Conservation (phyloP, 2,797 vertebrate species). For the Danio albolineatus region DNA sequence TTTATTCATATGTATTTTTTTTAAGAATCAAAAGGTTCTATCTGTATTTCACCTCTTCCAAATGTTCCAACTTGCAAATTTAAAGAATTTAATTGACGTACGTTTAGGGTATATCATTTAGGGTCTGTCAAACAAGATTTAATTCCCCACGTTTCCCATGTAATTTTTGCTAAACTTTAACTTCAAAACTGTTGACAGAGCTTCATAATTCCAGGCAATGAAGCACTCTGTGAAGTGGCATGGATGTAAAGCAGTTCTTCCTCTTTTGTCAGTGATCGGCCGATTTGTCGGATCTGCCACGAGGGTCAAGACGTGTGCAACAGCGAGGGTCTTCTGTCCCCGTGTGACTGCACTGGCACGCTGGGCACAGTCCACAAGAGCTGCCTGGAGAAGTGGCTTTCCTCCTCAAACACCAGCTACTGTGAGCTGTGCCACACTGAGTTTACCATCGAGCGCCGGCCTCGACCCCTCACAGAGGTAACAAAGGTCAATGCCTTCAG, state of each 20-base stretch:
- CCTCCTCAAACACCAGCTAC: constrained; percentile 97
- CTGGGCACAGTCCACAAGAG: constrained; percentile 94
- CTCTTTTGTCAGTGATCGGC: constrained; percentile 83
- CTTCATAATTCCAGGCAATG: too few relatives aligned
- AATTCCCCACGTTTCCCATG: too few relatives aligned
- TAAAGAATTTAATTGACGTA: too few relatives aligned
- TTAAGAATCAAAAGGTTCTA: too few relatives aligned
- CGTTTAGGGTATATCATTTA: too few relatives aligned
- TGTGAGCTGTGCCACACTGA: constrained; percentile 97
- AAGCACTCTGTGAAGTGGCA: not conserved
- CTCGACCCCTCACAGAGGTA: constrained; percentile 93
- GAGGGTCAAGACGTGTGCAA: constrained; percentile 81
- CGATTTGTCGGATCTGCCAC: constrained; percentile 96
- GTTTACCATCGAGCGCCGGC: constrained; percentile 91
- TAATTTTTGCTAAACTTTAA: too few relatives aligned
- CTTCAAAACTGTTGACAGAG: too few relatives aligned
- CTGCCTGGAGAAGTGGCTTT: constrained; percentile 96
- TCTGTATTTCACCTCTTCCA: too few relatives aligned
- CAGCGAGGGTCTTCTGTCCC: constrained; percentile 88
- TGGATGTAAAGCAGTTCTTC: not conserved
- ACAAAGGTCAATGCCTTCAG: constrained; percentile 65
- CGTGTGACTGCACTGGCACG: constrained; percentile 92
- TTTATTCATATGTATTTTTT: too few relatives aligned
- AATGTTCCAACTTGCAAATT: too few relatives aligned
- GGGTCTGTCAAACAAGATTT: too few relatives aligned